Evolutionary conservation across 2,888 invertebrate genomes (phyloP), one percentile per base, ranked within the genome.

Genomic region (Sisyra nigra): DNA sequence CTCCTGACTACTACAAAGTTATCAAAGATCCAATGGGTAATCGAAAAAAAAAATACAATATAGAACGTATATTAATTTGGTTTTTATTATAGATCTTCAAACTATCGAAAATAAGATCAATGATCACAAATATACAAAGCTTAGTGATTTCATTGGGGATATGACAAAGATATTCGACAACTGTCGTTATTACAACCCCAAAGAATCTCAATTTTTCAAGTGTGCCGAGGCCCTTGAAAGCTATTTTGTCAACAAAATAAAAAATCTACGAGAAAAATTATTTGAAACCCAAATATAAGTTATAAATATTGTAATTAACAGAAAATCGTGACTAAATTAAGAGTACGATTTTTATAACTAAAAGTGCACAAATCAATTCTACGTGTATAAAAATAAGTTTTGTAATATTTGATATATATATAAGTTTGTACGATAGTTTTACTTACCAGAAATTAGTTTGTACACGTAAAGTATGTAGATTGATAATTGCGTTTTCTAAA

Each of bases 131-230:
- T 96, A 96, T 63, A 80, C 77, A 57, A 85, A 81, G 59, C 70
- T 96, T 53, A 84, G 87, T 60, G 93, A 97, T 60, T 94, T 96
- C 64, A 88, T 94, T 57, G 89, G 89, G 60, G 97, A 97, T 62
- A 89, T 96, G 80, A 93, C 91, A 48, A 91, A 92, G 67, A 92
- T 98, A 59, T 96, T 97, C 66, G 94, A 97, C 68, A 98, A 98
- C 67, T 97, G 97, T 71, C 83, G 96, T 51, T 89, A 91, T 60
- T 96, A 93, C 67, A 96, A 96, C 67, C 88, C 92, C 46, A 84
- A 86, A 58, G 92, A 92, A 62, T 91, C 94, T 13, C 86, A 89
- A 48, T 93, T 94, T 67, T 94, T 87, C 67, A 85, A 92, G 57
- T 93, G 93, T 68, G 96, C 96, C 15, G 93, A 94, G 61, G 82